Evolutionary conservation across 2,113 vertebrate species (phyloP), one percentile per base, ranked within the genome.

Genomic region (Morone chrysops): DNA sequence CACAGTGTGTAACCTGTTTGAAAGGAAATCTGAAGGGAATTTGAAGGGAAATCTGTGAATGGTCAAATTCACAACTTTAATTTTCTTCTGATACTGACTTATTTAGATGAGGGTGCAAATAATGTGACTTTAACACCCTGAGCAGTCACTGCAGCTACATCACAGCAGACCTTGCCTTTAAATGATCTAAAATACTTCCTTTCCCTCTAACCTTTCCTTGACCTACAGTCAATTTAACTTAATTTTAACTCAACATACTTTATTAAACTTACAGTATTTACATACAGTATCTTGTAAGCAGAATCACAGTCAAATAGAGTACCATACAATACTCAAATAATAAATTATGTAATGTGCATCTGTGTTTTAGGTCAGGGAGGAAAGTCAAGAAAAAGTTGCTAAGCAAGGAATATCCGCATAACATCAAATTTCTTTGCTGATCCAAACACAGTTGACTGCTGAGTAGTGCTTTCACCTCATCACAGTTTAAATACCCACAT

Each of bases 51-150:
- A 56, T 53, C 40, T 72, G 36, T 51, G 20, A 50, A 11, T 62
- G 43, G 25, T n/a, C 5, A 1, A 6, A 48, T 31, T 31, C 31
- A 31, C 31, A 31, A 2, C 31, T 53, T 60, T 51, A 3, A 45
- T 51, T 60, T 70, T 61, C 16, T 38, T 54, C 3, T 45, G 13
- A 18, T 20, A 51, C 6, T 20, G 31, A n/a, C 72, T 76, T 82
- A 31, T 60, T 73, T 11, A 70, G 18, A 17, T 17, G 2, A 51
- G 2, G 11, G 17, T 18, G n/a, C 11, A 71, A 78, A 63, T 47
- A 13, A 74, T 22, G 5, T 50, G 51, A 65, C 51, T 63, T 31
- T 63, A 1, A 50, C 53, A 79, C 22, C 41, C 59, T 68, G 75
- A 79, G 45, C 38, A 51, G 20, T 60, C 59, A 25, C 10, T 43